These are phyloP conservation scores for Sphenodon punctatus DNA, from an alignment of 2,797 vertebrate genomes.

Conservation along the genomic window DNA sequence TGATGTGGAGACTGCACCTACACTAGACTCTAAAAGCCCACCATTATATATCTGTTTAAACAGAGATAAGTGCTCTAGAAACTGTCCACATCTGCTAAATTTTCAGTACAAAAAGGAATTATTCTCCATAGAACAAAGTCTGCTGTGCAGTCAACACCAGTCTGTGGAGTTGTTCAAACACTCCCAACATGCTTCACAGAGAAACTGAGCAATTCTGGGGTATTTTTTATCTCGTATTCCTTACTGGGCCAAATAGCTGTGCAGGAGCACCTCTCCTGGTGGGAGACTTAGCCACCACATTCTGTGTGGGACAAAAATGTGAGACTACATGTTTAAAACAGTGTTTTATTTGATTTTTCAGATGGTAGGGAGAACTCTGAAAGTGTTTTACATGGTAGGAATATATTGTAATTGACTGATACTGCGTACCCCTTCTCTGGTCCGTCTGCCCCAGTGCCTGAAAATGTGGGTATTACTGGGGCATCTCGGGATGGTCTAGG, in stretches of 20 bases:
- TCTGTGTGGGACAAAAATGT: not conserved
- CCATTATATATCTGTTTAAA: not conserved
- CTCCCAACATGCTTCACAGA: not conserved
- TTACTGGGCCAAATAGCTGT: not conserved
- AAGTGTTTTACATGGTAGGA: no score
- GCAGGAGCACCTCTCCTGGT: not conserved
- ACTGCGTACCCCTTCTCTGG: no score
- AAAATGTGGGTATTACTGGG: no score
- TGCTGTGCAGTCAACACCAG: not conserved
- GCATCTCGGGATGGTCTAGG: no score
- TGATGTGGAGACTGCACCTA: not conserved
- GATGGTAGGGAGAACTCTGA: no score
- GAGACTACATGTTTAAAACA: no score
- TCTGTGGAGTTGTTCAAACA: not conserved
- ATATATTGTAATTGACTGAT: no score
- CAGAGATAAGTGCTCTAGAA: not conserved
- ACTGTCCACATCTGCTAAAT: not conserved
- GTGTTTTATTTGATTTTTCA: no score
- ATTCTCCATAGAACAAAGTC: not conserved
- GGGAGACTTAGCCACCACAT: not conserved
- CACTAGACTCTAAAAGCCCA: not conserved
- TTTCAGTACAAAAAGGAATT: not conserved
- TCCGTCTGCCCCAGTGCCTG: no score
- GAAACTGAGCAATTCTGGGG: not conserved
- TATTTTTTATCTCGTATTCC: not conserved